Base-by-base conservation (phyloP, 1,140 invertebrate species). In the Pollicipes pollicipes region DNA sequence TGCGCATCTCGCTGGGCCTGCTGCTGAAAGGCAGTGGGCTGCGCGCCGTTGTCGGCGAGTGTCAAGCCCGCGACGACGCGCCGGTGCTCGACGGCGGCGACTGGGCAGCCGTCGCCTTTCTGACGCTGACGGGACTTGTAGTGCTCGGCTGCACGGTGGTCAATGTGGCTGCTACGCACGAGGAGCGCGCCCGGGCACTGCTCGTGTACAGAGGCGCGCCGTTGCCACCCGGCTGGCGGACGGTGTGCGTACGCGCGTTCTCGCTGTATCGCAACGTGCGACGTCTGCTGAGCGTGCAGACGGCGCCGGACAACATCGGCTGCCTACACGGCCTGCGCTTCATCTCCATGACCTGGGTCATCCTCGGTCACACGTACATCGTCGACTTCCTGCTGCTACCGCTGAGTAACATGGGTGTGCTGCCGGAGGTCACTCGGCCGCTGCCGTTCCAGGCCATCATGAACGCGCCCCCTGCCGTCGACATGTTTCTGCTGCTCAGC, bases 361-460 rank as follows among this genome's bases (percentile, higher is more conserved):
- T 66, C 3, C n/a, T 66, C 10, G 64, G 64, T 3, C 64, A 66
- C 64, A 28, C 28, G 3, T 66, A 66, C n/a, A 10, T 21, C 64
- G 10, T 28, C 28, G n/a, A n/a, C 17, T 3, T 66, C 3, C 28
- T 16, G 8, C 28, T 27, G 28, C 8, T 66, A 17, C 27, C 64
- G 28, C 28, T 66, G n/a, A 72, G 68, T 28, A 84, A 84, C 79
- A 87, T 90, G 82, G 87, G 84, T n/a, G 80, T 88, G 76, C 83
- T 89, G 70, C 85, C 84, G 1, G 83, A 91, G 73, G 88, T 88
- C 3, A 90, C 28, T n/a, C n/a, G 10, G 28, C n/a, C n/a, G 28
- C 64, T 29, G 64, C 64, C 28, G n/a, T 66, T 66, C 28, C 28
- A 27, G 28, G 64, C 28, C n/a, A 66, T 66, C 28, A 21, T 66